phyloP scores from a whole-genome alignment of 2,888 invertebrate genomes.

The Bedellia somnulentella region DNA sequence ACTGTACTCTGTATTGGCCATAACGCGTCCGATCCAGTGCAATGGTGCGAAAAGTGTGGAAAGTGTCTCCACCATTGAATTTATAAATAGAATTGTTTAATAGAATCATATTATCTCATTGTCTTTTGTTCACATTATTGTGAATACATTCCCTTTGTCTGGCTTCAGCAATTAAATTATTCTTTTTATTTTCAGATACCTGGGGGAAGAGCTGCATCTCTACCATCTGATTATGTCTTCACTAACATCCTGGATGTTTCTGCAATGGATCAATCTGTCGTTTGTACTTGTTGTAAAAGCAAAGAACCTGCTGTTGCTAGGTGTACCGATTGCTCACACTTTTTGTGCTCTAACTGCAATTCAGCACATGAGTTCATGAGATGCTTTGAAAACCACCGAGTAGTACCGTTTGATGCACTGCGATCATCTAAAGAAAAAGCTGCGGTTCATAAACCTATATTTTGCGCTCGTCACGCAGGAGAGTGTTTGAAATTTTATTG shows the following conservation, averaged over 20 bases:
- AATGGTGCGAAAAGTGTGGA: too few relatives aligned
- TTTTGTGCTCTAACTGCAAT: slow-evolving; percentile 91
- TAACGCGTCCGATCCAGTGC: too few relatives aligned
- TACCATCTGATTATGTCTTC: slow-evolving; percentile 85
- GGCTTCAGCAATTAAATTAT: too few relatives aligned
- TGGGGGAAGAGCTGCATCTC: slow-evolving; percentile 73
- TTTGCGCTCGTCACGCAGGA: slow-evolving; percentile 77
- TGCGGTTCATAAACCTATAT: slow-evolving; percentile 87
- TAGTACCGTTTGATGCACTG: slow-evolving; percentile 85
- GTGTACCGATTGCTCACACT: slow-evolving; percentile 93
- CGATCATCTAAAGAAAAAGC: slow-evolving; percentile 76
- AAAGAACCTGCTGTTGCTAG: slow-evolving; percentile 92
- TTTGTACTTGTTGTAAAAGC: slow-evolving; percentile 94
- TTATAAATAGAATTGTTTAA: too few relatives aligned
- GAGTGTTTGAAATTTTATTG: slow-evolving; percentile 89
- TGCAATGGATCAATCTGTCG: slow-evolving; percentile 71
- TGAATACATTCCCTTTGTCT: too few relatives aligned
- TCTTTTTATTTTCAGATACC: slow-evolving; percentile 55
- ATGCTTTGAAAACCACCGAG: slow-evolving; percentile 94
- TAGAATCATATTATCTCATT: too few relatives aligned
- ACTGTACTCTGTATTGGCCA: too few relatives aligned
- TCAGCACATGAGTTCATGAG: slow-evolving; percentile 96
- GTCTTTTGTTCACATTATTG: too few relatives aligned
- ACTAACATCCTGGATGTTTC: slow-evolving; percentile 84
- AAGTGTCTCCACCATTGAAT: too few relatives aligned